phyloP scores from a whole-genome alignment of 2,113 vertebrate genomes.

The Campylomormyrus tamandua region DNA sequence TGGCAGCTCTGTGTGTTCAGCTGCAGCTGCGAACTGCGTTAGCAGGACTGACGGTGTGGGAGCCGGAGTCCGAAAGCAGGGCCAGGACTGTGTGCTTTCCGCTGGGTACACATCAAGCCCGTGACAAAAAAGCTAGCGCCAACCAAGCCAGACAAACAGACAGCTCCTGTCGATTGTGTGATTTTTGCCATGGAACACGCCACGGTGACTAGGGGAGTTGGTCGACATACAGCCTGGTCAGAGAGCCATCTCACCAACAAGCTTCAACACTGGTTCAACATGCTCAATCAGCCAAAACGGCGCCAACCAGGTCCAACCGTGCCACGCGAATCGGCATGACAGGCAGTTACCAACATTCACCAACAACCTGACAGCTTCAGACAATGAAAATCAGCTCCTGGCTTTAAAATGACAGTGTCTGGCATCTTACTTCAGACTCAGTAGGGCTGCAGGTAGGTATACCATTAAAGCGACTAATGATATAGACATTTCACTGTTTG shows the following conservation, averaged over 20 bases:
- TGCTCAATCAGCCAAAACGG: not conserved
- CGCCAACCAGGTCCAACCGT: not conserved
- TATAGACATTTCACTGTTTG: not conserved
- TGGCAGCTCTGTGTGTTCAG: slow-evolving; percentile 51
- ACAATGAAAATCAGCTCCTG: not conserved
- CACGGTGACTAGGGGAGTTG: not conserved
- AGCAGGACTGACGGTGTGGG: slow-evolving; percentile 40
- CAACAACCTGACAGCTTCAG: not conserved
- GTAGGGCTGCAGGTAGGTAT: not conserved
- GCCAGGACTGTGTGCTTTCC: not conserved
- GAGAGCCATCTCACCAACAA: not conserved
- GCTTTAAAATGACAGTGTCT: not conserved
- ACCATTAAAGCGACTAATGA: not conserved
- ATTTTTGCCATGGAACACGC: not conserved
- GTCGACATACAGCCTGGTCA: not conserved
- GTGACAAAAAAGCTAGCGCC: not conserved
- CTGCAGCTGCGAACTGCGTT: slow-evolving; percentile 46
- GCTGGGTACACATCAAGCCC: not conserved
- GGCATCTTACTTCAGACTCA: not conserved
- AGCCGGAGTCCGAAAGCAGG: not conserved
- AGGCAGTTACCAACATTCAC: not conserved
- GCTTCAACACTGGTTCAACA: not conserved
- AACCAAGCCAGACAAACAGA: not conserved
- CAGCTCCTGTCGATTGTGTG: not conserved
- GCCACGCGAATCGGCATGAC: not conserved